Base-by-base conservation (phyloP, 1,140 invertebrate species). In the roundworm (Caenorhabditis elegans) region DNA sequence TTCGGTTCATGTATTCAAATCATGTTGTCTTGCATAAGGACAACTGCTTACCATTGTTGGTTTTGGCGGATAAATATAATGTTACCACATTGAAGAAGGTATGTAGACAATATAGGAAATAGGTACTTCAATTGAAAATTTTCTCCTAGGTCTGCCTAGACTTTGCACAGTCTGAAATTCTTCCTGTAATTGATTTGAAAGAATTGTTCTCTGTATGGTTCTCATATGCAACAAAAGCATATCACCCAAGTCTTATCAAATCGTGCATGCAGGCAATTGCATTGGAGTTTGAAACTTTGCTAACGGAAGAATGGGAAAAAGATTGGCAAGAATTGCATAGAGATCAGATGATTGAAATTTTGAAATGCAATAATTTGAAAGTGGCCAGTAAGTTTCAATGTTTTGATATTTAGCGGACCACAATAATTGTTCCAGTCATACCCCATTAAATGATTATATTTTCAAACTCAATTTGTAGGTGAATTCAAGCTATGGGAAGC, bases 121-220 rank as follows among this genome's bases (percentile, higher is more conserved):
- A n/a, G n/a, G n/a, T n/a, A n/a, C 15, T 43, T 48, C 47, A 77
- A 11, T 22, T 19, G 15, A 43, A 65, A 15, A 13, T 51, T 15
- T 85, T 39, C 22, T 39, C 34, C 28, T 47, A 28, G 86, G 88
- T 88, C 28, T 91, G 91, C 85, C 87, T 91, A 22, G 89, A 90
- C 75, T 91, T 91, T 86, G 90, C 91, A 10, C 87, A 90, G 26
- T 86, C 86, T 19, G 89, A 90, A 78, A 90, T 91, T 65, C 89
- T 91, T 31, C 90, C 90, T 13, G 88, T 89, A 76, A 85, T 91
- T 3, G 87, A 89, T 55, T 86, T 91, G 22, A 91, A 91, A 80
- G 90, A 91, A 77, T 86, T 91, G 22, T 91, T 91, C 80, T 90
- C 91, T 82, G 87, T 90, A 1, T 91, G 91, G 91, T 91, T 91